Base-by-base conservation (phyloP, 2,888 invertebrate genomes). In the Metacarcinus magister region DNA sequence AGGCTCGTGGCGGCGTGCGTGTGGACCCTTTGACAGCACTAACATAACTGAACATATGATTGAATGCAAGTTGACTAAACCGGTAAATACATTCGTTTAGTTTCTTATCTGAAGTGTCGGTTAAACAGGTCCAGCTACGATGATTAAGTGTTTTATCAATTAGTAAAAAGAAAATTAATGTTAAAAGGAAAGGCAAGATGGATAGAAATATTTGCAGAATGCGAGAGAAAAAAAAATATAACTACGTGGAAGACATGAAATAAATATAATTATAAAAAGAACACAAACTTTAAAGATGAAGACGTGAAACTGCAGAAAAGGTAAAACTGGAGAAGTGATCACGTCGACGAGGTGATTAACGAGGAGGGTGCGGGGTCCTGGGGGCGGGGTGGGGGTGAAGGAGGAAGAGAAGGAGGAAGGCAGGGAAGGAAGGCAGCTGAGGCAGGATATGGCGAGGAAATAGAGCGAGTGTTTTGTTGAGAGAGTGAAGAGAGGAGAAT, bases 361-460 rank as follows among this genome's bases (percentile, higher is more conserved):
- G 82, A 82, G 82, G 82, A 8, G 82, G 82, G 8, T 2, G 75
- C 3, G n/a, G 7, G 19, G 82, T 28, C 10, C 10, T 4, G 13
- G 10, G 54, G 82, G 82, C 32, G 82, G 82, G 2, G 32, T 32
- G 32, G 16, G 54, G 13, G 28, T 32, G 82, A 32, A 32, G 82
- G 32, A 82, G 28, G 82, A 8, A 75, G 32, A n/a, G 67, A n/a
- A 67, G 67, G 67, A 10, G 28, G 28, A 28, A 28, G 75, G 75
- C 2, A 82, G 13, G 82, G 82, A 82, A 82, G 82, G 82, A 82
- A 82, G 28, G 82, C 32, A 28, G 82, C 82, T 82, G 32, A 82
- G 82, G 82, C 82, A 82, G 82, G 82, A 82, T 82, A 82, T 82
- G 82, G 32, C 82, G 82, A 82, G 82, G 82, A 82, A 82, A 82